Base-by-base conservation (phyloP, 2,888 invertebrate genomes). In the Athalia circularis region DNA sequence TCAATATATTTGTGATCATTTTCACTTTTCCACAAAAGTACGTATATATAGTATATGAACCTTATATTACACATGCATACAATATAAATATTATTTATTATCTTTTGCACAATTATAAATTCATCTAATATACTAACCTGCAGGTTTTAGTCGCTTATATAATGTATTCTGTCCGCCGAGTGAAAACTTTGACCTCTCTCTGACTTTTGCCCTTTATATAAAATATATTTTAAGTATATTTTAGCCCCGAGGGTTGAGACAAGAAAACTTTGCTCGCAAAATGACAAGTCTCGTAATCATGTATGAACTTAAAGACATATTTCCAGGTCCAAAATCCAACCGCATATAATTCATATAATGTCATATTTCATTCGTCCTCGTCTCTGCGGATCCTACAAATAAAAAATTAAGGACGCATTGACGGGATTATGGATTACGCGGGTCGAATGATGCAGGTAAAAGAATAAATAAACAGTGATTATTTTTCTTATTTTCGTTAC, bases 161-260 rank as follows among this genome's bases (percentile, higher is more conserved):
- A 7, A 70, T 43, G 54, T 29, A 54, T 65, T 7, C 8, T 50
- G 6, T 9, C 57, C 59, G 47, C 47, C 59, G 47, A 47, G 13
- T 8, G n/a, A 13, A 7, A 11, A 13, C 43, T 68, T 70, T 45
- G 67, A 50, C 54, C 70, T 54, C 54, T 57, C 11, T 29, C 29
- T 1, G 54, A 57, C 57, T 57, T 11, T 54, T 45, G 70, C 57
- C 43, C 72, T 72, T 72, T 72, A 11, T 29, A 29, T 29, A 29
- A 2, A 29, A 29, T 29, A 29, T 29, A 29, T 29, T 29, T 29
- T 29, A 29, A 29, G 29, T 29, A 29, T 29, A 29, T 29, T 29
- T 29, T 29, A 29, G 29, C 29, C 29, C 29, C 29, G 29, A 29
- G 29, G 29, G 29, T 29, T 29, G 29, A 1, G 29, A 2, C 29